A percentile compares a stretch with the other conserved stretches of the same genome.
Evolutionary conservation across 2,888 invertebrate genomes (phyloP).

Genomic region (Carpatolechia fugitivella): DNA sequence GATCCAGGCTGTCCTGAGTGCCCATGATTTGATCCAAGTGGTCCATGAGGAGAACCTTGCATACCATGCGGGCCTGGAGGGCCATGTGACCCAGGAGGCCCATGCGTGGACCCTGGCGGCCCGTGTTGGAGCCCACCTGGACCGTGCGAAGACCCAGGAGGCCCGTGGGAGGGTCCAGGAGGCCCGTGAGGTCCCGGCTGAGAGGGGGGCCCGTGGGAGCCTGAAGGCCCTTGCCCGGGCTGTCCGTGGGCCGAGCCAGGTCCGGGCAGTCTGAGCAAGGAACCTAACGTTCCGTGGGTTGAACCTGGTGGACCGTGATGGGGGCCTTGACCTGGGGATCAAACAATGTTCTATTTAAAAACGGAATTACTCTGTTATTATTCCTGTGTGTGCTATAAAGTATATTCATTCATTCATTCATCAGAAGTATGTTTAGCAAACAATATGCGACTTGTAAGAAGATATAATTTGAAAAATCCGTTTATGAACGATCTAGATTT

Average conservation of each 20-base stretch:
- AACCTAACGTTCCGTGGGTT: neutral
- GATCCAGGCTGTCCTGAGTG: too few species aligned
- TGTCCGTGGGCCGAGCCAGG: neutral
- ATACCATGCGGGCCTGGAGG: neutral
- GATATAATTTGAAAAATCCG: too few species aligned
- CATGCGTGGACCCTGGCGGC: neutral
- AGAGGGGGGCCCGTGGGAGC: neutral
- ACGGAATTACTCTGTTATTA: too few species aligned
- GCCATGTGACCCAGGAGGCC: neutral
- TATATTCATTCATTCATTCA: too few species aligned
- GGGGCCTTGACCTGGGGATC: too few species aligned
- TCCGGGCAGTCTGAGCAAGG: neutral
- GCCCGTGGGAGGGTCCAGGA: neutral
- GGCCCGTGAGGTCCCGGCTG: neutral
- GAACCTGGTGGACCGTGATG: neutral
- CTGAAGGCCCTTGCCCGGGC: conserved; percentile 3
- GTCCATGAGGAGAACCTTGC: neutral
- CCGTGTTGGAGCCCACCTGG: neutral
- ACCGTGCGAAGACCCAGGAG: neutral
- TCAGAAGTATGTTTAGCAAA: too few species aligned
- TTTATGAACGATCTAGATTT: too few species aligned
- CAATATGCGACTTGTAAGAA: too few species aligned
- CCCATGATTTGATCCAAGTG: neutral
- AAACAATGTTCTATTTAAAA: too few species aligned
- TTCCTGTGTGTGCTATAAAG: too few species aligned